Base-by-base conservation (phyloP, 2,113 vertebrate genomes). In the Pleuronectes platessa region DNA sequence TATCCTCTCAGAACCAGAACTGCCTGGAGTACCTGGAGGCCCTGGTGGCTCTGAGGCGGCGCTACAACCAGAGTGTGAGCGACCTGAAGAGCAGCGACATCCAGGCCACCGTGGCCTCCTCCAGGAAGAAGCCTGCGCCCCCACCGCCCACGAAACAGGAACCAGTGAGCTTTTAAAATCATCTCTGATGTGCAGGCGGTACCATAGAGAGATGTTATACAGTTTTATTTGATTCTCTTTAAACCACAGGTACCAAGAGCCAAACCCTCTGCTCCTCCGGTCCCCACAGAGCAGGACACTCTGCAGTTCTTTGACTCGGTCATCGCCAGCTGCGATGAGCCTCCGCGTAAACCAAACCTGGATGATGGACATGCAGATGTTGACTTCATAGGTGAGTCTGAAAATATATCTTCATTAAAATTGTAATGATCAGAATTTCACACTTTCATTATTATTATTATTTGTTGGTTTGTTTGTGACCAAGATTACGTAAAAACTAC, bases 11-110 rank as follows among this genome's bases (percentile, higher is more conserved):
- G 88, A 95, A 97, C 49, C 97, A 97, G 82, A 95, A 97, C 86
- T 99, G 97, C 61, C 85, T 99, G 49, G 96, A 97, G 78, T 98
- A 99, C 80, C 90, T 99, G 61, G 96, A 97, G 85, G 97, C 98
- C 5, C 92, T 99, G 20, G 94, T 98, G 78, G 96, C 96, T 20
- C 88, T 98, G 86, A 94, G 98, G 66, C 94, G 94, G 26, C 96
- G 96, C 13, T 98, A 99, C 56, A 93, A 96, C 5, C 92, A 95
- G 70, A 96, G 93, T 21, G 88, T 97, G 58, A 93, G 89, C 6
- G 94, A 96, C 59, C 82, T 98, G 63, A 96, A 95, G 74, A 86
- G 90, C 3, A 80, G 66, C 11, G 92, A 79, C 13, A 67, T 68
- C 11, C 65, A 88, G 42, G 84, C 84, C 53, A 84, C 88, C 2